These are phyloP conservation scores for Saxidomus purpurata DNA, from an alignment of 1,140 invertebrate genomes.

Conservation along the genomic window DNA sequence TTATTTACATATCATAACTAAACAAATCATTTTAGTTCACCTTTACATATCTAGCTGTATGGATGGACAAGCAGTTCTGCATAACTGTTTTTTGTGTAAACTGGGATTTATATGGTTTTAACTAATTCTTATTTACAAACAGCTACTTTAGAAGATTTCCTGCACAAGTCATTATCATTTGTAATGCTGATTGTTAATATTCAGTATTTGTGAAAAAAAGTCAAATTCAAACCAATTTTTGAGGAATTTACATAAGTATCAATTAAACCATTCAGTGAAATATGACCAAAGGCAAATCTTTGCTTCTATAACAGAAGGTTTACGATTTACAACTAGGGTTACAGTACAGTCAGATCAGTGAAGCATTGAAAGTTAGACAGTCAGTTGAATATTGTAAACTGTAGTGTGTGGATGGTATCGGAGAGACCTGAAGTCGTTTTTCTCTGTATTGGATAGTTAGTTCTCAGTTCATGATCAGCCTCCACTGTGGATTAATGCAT, in stretches of 20 bases:
- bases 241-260: constrained; percentile 7
- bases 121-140: too few relatives aligned
- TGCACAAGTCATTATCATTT: too few relatives aligned
- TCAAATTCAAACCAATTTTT: constrained; percentile 1
- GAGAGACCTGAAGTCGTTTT: neutral
- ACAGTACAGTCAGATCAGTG: constrained; percentile 17
- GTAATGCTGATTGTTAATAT: too few relatives aligned
- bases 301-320: neutral
- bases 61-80: neutral
- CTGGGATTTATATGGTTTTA: too few relatives aligned
- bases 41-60: neutral
- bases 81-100: neutral
- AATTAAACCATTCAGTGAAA: constrained; percentile 40
- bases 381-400: neutral
- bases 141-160: too few relatives aligned
- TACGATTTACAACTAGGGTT: neutral
- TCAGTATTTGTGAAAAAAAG: constrained; percentile 18
- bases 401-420: constrained; percentile 25
- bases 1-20: constrained; percentile 51
- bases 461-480: constrained; percentile 7
- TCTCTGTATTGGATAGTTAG: constrained; percentile 18
- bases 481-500: constrained; percentile 7
- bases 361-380: constrained; percentile 27
- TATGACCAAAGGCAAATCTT: constrained; percentile 48
- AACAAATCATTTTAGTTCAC: constrained; percentile 30